phyloP scores from a whole-genome alignment of 2,888 invertebrate genomes.

The Branchellion lobata region DNA sequence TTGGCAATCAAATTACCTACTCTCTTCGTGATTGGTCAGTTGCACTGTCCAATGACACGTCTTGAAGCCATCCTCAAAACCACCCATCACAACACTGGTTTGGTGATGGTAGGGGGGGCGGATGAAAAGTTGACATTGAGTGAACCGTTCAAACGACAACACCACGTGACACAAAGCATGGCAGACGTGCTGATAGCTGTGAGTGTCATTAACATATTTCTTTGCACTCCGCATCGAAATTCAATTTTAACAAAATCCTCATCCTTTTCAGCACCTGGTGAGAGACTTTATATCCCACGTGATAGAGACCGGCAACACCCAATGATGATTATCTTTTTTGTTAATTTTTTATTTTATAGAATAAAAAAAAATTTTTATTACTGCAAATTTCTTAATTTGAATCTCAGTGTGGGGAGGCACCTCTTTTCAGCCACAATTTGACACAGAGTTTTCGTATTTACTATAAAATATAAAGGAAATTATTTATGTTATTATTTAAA shows the following conservation, averaged over 20 bases:
- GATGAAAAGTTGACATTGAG: background rate
- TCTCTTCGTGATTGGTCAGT: background rate
- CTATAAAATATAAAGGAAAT: no score
- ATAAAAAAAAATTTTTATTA: no score
- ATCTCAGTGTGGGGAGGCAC: no score
- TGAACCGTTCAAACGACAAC: background rate
- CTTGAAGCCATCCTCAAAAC: background rate
- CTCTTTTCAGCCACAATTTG: no score
- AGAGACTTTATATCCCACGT: constrained; percentile 11
- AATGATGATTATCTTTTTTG: no score
- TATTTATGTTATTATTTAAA: no score
- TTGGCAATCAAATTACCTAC: background rate
- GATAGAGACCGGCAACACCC: background rate
- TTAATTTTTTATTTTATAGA: no score
- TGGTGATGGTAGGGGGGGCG: background rate
- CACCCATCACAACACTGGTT: background rate
- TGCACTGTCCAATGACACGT: background rate
- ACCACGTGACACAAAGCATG: background rate
- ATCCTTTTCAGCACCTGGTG: background rate
- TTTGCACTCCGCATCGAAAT: background rate
- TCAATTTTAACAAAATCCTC: background rate
- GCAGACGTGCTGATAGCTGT: background rate
- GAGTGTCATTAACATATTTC: no score
- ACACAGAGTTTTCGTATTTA: no score
- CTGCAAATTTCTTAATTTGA: no score